Conservation (phyloP, 2,113 vertebrate species). For the Megaceryle torquata region DNA sequence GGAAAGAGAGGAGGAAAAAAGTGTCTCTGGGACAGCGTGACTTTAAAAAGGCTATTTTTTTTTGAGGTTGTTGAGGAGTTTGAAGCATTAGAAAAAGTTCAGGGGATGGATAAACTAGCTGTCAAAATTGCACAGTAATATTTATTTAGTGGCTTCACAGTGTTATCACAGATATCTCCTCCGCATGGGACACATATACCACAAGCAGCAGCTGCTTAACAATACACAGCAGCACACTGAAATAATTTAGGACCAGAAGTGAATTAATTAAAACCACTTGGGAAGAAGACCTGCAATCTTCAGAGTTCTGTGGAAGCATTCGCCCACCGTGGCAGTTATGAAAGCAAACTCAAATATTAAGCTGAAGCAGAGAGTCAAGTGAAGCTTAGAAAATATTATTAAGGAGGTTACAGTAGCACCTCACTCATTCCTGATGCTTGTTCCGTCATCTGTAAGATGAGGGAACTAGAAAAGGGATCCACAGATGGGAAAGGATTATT, state of each 20-base stretch:
- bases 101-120: background rate
- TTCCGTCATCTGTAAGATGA: background rate
- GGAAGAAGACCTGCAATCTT: background rate
- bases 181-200: background rate
- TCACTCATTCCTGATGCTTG: background rate
- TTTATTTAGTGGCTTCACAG: background rate
- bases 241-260: constrained; percentile 7
- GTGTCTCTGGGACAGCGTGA: background rate
- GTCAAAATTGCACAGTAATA: background rate
- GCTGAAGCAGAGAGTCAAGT: background rate
- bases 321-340: background rate
- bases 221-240: background rate
- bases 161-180: background rate
- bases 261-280: background rate
- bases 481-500: background rate
- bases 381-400: background rate
- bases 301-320: background rate
- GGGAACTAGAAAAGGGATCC: background rate
- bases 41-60: background rate
- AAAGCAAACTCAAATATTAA: background rate
- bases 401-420: background rate
- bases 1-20: background rate
- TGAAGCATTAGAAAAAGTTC: background rate
- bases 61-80: background rate
- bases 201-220: background rate